Conservation (phyloP, 2,888 invertebrate species). For the Sesia apiformis region DNA sequence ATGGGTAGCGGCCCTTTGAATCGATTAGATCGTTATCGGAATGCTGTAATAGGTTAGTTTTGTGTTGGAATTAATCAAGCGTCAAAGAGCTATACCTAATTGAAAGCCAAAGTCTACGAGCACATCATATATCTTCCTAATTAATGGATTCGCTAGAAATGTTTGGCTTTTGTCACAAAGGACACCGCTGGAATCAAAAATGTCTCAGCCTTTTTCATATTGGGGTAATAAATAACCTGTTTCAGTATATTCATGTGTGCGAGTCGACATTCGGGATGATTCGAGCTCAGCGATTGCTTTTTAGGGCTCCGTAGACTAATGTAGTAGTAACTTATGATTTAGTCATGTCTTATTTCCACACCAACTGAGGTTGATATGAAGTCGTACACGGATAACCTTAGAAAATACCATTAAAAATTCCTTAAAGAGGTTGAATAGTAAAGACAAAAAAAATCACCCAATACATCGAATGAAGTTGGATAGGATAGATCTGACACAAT, state of each 20-base stretch:
- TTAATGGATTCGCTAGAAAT: conserved; percentile 68
- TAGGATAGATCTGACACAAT: too few relatives aligned
- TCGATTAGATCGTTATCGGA: conserved; percentile 65
- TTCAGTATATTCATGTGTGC: background rate
- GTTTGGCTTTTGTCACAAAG: conserved; percentile 51
- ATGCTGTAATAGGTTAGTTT: conserved; percentile 67
- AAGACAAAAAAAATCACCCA: too few relatives aligned
- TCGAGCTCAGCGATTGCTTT: background rate
- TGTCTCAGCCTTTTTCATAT: background rate
- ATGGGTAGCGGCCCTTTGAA: conserved; percentile 63
- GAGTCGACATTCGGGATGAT: background rate
- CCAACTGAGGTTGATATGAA: too few relatives aligned
- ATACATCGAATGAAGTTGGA: too few relatives aligned
- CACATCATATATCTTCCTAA: conserved; percentile 67
- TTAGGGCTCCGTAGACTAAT: background rate
- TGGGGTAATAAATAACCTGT: background rate
- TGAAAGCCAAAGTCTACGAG: conserved; percentile 56
- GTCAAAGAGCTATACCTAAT: conserved; percentile 64
- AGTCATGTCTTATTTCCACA: too few relatives aligned
- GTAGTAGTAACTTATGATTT: too few relatives aligned
- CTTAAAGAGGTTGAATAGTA: too few relatives aligned
- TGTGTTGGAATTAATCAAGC: conserved; percentile 71
- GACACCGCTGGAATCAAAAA: conserved; percentile 45
- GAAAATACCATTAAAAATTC: too few relatives aligned
- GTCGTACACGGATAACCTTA: too few relatives aligned